Base-by-base conservation (phyloP, 1,140 invertebrate species). In the Nasonia giraulti region DNA sequence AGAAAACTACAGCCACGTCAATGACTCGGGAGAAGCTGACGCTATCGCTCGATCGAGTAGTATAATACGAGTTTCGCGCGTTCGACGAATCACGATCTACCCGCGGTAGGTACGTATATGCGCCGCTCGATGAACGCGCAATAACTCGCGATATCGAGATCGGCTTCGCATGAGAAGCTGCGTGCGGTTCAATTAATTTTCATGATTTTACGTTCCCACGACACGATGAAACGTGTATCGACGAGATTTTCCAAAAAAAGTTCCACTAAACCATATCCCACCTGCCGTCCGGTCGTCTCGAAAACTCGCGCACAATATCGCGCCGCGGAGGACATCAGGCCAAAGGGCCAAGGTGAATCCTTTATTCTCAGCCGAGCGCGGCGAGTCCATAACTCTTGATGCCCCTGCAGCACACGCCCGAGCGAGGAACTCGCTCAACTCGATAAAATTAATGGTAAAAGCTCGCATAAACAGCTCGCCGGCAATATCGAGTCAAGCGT, bases 391-490 rank as follows among this genome's bases (percentile, higher is more conserved):
- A 62, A 62, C 55, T 62, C 17, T n/a, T 8, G 55, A 44, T 20
- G 55, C 55, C 33, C 33, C 33, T 62, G 12, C 20, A n/a, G 12
- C 55, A n/a, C 55, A 62, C 55, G 55, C 55, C 55, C 55, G 20
- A 62, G 55, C 20, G 55, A 20, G 55, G 55, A 62, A 62, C 68
- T 27, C 68, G 68, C 68, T 27, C 71, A 86, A 85, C 71, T 86
- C 68, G 78, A 78, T 37, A 85, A 86, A 85, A 88, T 88, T 88
- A 85, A 81, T 81, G 80, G 80, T 55, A 74, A 81, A 74, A 27
- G 40, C 40, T 73, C n/a, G 47, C 47, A 44, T 82, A 44, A 82
- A 82, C 71, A 82, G 31, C 71, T 40, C 44, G 2, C 17, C 69
- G 69, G 68, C 33, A 80, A 80, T 71, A 80, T 80, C 69, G 33